phyloP scores from a whole-genome alignment of 1,140 invertebrate species.

The Calliphora vicina region DNA sequence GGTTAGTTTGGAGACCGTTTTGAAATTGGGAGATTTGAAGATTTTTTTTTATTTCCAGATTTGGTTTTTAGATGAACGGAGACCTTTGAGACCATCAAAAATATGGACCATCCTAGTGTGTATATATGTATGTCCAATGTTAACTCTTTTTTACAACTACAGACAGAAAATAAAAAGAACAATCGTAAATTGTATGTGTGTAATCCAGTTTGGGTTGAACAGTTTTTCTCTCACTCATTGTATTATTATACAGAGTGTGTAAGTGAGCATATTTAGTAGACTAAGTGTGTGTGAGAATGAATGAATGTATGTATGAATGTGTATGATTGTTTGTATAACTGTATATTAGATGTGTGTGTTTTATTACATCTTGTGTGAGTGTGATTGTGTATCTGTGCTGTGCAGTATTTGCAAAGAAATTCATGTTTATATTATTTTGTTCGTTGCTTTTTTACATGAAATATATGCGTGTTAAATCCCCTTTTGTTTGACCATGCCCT shows the following conservation, averaged over 20 bases:
- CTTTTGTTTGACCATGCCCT: background rate
- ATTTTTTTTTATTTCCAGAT: no score
- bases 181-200: no score
- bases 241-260: background rate
- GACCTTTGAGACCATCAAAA: no score
- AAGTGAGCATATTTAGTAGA: background rate
- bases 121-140: background rate
- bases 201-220: no score
- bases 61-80: no score
- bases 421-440: background rate
- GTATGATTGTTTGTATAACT: background rate
- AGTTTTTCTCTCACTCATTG: no score
- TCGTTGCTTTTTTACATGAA: background rate
- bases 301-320: background rate
- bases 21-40: no score
- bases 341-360: no score
- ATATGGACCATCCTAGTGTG: no score
- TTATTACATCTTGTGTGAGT: background rate
- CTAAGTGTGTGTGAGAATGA: background rate
- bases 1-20: no score
- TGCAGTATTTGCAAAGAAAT: background rate
- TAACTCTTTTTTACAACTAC: no score
- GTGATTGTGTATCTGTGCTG: background rate
- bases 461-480: background rate
- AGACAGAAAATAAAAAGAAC: no score